Evolutionary conservation across 2,113 vertebrate genomes (phyloP).

Genomic region (Gadus chalcogrammus): DNA sequence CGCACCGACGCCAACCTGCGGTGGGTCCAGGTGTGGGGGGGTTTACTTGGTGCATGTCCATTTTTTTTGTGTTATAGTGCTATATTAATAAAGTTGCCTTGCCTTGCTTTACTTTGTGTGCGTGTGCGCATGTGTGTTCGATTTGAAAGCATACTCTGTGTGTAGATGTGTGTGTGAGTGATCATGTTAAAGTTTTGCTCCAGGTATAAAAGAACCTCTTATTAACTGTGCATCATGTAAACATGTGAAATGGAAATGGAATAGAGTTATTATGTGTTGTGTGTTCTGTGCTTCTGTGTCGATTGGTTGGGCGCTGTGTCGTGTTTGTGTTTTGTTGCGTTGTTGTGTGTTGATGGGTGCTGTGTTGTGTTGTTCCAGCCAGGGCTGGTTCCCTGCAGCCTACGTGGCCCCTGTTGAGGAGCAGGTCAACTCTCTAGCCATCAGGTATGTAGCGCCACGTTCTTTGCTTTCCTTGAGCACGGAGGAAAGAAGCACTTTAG

Average conservation of each 20-base stretch:
- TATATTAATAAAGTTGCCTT: too few relatives aligned
- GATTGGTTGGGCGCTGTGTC: too few relatives aligned
- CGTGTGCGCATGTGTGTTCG: background rate
- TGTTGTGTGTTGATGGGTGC: background rate
- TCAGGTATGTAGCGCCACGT: slow-evolving; percentile 42
- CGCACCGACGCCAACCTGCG: slow-evolving; percentile 80
- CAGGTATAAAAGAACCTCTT: background rate
- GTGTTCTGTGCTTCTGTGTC: too few relatives aligned
- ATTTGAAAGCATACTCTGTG: background rate
- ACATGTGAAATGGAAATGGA: background rate
- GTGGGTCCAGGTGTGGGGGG: slow-evolving; percentile 61
- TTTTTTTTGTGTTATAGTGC: too few relatives aligned
- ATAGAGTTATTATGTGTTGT: too few relatives aligned
- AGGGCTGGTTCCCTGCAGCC: slow-evolving; percentile 94
- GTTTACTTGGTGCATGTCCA: too few relatives aligned
- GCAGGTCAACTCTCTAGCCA: slow-evolving; percentile 43
- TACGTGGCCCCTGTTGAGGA: slow-evolving; percentile 81
- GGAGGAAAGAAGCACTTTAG: background rate
- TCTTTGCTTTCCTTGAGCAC: background rate
- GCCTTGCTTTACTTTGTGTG: too few relatives aligned
- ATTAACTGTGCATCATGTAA: too few relatives aligned
- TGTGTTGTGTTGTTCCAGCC: slow-evolving; percentile 63
- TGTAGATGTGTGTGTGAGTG: slow-evolving; percentile 3
- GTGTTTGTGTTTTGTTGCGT: background rate
- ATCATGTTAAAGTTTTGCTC: background rate